Percentiles rank a stretch among this genome's conserved stretches.
phyloP scores from a whole-genome alignment of 2,113 vertebrate genomes.

The Dascyllus trimaculatus region DNA sequence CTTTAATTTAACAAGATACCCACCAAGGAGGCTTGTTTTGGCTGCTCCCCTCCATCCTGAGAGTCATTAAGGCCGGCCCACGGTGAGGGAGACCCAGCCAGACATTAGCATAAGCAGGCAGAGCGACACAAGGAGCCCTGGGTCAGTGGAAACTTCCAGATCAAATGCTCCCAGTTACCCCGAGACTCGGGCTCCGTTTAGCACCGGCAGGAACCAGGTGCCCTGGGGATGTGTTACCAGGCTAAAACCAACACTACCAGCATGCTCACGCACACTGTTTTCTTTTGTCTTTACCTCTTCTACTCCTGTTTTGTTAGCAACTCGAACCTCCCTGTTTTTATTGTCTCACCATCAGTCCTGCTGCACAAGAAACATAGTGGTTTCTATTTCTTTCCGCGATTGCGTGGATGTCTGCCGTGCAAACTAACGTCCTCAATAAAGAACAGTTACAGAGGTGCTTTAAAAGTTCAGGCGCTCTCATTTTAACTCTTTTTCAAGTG shows the following conservation, averaged over 20 bases:
- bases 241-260: constrained; percentile 49
- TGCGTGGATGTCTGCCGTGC: neutral
- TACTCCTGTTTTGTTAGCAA: constrained; percentile 50
- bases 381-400: constrained; percentile 10
- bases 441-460: neutral
- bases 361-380: neutral
- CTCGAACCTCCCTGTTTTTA: constrained; percentile 31
- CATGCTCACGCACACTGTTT: constrained; percentile 13
- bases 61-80: constrained; percentile 61
- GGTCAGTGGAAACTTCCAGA: constrained; percentile 71
- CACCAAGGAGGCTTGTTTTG: constrained; percentile 56
- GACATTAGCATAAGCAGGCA: constrained; percentile 53
- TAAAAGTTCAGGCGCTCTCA: too few species aligned
- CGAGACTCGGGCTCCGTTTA: constrained; percentile 43
- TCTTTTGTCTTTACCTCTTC: constrained; percentile 7
- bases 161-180: constrained; percentile 61
- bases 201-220: constrained; percentile 46
- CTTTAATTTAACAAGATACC: constrained; percentile 65
- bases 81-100: constrained; percentile 56
- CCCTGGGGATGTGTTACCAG: constrained; percentile 41
- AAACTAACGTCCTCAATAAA: neutral
- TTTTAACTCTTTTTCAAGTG: too few species aligned
- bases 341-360: constrained; percentile 40
- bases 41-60: constrained; percentile 53
- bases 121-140: constrained; percentile 34